Conservation (phyloP, 2,888 invertebrate genomes). For the Amiota communis region DNA sequence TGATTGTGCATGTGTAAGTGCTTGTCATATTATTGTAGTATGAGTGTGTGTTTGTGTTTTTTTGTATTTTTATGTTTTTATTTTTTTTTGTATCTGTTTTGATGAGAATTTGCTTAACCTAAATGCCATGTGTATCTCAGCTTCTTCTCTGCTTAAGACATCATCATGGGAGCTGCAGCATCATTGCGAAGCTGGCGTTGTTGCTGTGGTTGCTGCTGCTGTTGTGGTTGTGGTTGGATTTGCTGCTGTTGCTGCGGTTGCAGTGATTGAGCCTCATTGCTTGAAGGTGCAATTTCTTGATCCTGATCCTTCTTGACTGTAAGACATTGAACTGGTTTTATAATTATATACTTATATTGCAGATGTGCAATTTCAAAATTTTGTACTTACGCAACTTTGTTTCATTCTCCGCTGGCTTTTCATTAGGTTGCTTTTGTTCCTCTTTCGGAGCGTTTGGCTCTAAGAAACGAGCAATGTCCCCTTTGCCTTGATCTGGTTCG, state of each 20-base stretch:
- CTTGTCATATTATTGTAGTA: constrained; percentile 32
- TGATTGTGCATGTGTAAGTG: constrained; percentile 18
- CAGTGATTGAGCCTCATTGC: neutral
- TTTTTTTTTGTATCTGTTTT: constrained; percentile 24
- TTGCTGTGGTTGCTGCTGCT: constrained; percentile 33
- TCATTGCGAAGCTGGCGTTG: constrained; percentile 37
- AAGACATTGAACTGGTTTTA: neutral
- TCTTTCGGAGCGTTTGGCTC: constrained; percentile 57
- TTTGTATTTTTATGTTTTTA: constrained; percentile 27
- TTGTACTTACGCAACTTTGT: constrained; percentile 50
- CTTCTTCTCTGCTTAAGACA: neutral
- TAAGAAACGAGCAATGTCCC: constrained; percentile 56
- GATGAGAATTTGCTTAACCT: constrained; percentile 14
- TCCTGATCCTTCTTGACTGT: constrained; percentile 42
- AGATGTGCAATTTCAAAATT: neutral
- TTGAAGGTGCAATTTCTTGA: constrained; percentile 2
- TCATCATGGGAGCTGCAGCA: constrained; percentile 1
- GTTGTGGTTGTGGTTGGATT: neutral
- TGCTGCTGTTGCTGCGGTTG: constrained; percentile 35
- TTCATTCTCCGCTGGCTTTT: constrained; percentile 38
- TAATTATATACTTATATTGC: neutral
- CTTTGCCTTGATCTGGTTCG: constrained; percentile 38
- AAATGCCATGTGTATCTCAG: constrained; percentile 14
- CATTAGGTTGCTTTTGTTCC: constrained; percentile 42
- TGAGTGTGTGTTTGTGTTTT: constrained; percentile 36